Evolutionary conservation across 2,113 vertebrate genomes (phyloP).

Genomic region (Melanocharis versteri): DNA sequence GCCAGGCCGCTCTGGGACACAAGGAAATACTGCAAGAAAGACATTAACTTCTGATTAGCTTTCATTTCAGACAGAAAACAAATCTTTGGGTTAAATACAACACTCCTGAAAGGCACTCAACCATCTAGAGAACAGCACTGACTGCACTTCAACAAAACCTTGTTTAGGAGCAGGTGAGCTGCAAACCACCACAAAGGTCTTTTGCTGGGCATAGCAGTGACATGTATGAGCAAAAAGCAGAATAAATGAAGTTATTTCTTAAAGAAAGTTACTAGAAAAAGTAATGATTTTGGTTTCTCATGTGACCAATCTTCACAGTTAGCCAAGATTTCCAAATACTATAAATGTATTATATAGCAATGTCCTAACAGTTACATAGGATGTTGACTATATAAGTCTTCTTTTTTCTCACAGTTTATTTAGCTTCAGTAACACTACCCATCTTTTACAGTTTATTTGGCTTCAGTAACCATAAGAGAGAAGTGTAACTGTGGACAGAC

Average conservation of each 20-base stretch:
- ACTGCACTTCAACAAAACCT: background rate
- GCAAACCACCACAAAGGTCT: background rate
- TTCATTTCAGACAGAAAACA: background rate
- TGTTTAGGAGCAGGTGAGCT: background rate
- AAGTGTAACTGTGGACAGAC: background rate
- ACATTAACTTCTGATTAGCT: constrained; percentile 15
- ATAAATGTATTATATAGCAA: background rate
- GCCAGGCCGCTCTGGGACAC: constrained; percentile 92
- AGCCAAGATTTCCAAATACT: background rate
- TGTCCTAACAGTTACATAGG: background rate
- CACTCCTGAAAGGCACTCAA: background rate
- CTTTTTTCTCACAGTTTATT: background rate
- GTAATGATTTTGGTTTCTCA: background rate
- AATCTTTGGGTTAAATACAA: background rate
- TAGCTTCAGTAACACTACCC: background rate
- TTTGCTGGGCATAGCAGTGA: background rate
- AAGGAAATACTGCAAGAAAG: constrained; percentile 88
- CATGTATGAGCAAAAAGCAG: background rate
- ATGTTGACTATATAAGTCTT: background rate
- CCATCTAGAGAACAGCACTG: background rate
- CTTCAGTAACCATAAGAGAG: background rate
- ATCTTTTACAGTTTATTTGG: background rate
- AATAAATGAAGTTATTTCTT: background rate
- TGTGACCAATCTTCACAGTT: background rate
- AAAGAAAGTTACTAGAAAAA: background rate